Evolutionary conservation across 2,797 vertebrate species (phyloP), one percentile per base, ranked within the genome.

Genomic region (Poeciliopsis infans): DNA sequence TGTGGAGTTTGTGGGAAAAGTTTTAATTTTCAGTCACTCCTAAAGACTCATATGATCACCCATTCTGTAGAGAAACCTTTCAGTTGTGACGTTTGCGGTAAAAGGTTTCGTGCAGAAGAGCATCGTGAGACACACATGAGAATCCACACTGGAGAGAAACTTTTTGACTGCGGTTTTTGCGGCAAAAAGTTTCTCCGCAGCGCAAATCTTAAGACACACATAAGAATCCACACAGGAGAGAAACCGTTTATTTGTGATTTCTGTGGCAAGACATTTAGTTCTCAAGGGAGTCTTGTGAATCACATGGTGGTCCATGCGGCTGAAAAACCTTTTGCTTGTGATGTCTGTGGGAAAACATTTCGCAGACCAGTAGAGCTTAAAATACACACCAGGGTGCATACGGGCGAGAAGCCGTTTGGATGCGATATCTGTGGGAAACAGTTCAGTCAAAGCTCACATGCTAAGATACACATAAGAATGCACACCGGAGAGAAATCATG

Each of bases 331-430:
- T 64, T 64, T 36, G 59, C 33, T 20, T 64, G 59, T 72, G 15
- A 49, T 36, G n/a, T 72, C 18, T 72, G 45, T 49, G 70, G 45
- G 31, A 72, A 72, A 72, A 72, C 70, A 23, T 72, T 72, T 49
- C 46, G 70, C 46, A 49, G 70, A 72, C 28, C 70, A 4, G 70
- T 33, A 72, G 45, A 72, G 10, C 46, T 72, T 49, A 49, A 18
- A 49, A 47, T 72, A 72, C 69, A 72, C n/a, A 47, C 16, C 1
- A 72, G 69, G 4, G 45, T 47, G 31, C 69, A 72, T 45, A 72
- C 70, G 6, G 46, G 70, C 8, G 70, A 72, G 46, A 72, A 72
- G 31, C 70, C 70, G 2, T 72, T 49, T 72, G 46, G 46, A 47
- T 72, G 70, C 11, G 46, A 47, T 20, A 33, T 72, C 31, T 72